These are phyloP conservation scores for Rhinichthys klamathensis DNA, from an alignment of 2,113 vertebrate genomes.

Conservation along the genomic window DNA sequence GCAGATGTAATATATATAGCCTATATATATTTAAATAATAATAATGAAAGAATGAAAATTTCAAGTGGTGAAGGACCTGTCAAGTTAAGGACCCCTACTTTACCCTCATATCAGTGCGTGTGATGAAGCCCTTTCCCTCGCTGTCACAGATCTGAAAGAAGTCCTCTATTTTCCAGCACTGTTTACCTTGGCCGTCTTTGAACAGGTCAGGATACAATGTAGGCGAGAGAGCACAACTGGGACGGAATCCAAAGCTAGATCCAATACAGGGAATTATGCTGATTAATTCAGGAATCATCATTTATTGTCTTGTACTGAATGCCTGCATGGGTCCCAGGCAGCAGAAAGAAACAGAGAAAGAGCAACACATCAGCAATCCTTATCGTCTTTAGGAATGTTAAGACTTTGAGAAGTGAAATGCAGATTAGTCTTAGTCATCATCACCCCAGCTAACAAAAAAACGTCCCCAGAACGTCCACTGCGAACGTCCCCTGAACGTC, in stretches of 20 bases:
- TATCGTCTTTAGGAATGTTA: background rate
- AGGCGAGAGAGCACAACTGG: background rate
- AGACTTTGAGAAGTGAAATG: background rate
- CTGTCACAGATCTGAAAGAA: constrained; percentile 92
- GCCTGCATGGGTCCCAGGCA: background rate
- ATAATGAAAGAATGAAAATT: background rate
- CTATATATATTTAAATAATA: too few species aligned
- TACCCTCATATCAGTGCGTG: constrained; percentile 88
- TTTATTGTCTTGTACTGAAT: background rate
- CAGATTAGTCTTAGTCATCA: background rate
- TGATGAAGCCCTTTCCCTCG: constrained; percentile 88
- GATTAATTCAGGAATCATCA: background rate
- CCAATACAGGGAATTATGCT: background rate
- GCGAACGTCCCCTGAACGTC: too few species aligned
- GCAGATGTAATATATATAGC: too few species aligned
- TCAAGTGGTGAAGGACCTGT: background rate
- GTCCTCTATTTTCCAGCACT: constrained; percentile 75
- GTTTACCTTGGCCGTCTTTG: background rate
- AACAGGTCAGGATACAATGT: background rate
- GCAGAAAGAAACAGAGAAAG: background rate
- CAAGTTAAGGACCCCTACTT: constrained; percentile 41
- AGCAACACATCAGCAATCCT: background rate
- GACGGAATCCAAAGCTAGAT: background rate
- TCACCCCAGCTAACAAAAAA: too few species aligned
- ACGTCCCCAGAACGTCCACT: too few species aligned